A percentile compares a stretch with the other conserved stretches of the same genome.
Conservation (phyloP, 2,113 vertebrate genomes). For the Amazona guildingii region DNA sequence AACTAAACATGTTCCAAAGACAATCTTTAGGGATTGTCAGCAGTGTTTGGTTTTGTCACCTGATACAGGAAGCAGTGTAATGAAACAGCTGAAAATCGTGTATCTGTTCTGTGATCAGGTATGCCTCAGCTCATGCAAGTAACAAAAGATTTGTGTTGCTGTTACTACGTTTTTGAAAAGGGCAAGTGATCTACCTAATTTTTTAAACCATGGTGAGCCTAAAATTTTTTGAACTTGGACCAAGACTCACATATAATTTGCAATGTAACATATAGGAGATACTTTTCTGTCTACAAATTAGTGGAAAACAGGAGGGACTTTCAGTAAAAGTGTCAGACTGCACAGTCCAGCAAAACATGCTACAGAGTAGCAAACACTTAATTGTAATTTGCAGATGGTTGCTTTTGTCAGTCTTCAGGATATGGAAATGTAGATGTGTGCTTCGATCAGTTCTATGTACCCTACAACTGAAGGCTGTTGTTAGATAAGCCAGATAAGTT, state of each 20-base stretch:
- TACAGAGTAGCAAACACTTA: neutral
- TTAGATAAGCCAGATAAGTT: neutral
- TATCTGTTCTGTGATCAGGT: neutral
- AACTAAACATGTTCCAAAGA: neutral
- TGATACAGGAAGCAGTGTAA: neutral
- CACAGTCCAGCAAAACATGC: neutral
- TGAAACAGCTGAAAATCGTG: neutral
- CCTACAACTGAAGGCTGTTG: neutral
- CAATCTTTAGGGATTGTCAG: neutral
- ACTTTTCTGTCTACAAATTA: neutral
- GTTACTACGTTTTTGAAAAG: neutral
- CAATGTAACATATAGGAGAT: neutral
- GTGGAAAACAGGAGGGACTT: neutral
- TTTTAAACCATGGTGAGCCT: neutral
- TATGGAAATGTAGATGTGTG: neutral
- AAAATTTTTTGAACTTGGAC: neutral
- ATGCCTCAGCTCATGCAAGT: neutral
- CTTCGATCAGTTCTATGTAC: neutral
- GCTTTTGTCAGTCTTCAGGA: neutral
- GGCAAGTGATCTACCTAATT: neutral
- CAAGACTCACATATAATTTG: neutral
- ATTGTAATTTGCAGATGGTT: neutral
- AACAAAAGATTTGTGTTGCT: neutral
- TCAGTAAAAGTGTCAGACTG: neutral
- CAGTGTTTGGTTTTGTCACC: neutral